phyloP scores from a whole-genome alignment of 2,113 vertebrate species.

The Salvelinus namaycush region DNA sequence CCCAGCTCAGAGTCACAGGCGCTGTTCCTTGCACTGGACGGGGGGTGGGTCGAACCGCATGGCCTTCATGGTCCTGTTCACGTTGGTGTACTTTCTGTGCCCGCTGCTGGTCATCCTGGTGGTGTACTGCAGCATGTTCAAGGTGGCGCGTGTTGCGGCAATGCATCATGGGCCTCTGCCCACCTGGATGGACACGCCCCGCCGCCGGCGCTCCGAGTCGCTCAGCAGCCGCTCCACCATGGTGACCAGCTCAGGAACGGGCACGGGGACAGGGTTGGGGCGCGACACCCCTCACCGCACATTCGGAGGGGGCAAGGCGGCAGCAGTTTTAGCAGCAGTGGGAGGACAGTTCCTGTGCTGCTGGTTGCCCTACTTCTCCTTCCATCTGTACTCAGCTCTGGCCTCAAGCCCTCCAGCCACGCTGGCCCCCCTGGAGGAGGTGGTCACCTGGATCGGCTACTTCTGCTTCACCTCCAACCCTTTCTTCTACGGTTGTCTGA shows the following conservation, averaged over 20 bases:
- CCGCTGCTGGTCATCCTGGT: constrained; percentile 92
- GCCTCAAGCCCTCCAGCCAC: constrained; percentile 78
- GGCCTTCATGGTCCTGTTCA: constrained; percentile 91
- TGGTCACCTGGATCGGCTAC: constrained; percentile 97
- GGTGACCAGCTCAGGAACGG: constrained; percentile 86
- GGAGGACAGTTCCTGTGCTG: constrained; percentile 96
- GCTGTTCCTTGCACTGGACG: constrained; percentile 90
- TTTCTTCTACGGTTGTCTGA: constrained; percentile 96
- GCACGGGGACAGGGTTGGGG: constrained; percentile 62
- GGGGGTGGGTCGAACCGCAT: constrained; percentile 86
- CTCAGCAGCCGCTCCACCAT: constrained; percentile 95
- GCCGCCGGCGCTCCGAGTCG: constrained; percentile 85
- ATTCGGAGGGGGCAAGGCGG: constrained; percentile 92
- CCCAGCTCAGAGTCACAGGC: constrained; percentile 61
- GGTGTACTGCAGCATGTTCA: constrained; percentile 98
- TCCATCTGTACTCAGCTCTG: constrained; percentile 90
- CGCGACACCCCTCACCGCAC: constrained; percentile 88
- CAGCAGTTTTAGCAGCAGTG: constrained; percentile 86
- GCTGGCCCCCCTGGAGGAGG: constrained; percentile 83
- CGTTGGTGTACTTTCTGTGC: constrained; percentile 90
- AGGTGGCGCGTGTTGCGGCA: constrained; percentile 93
- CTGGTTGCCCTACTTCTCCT: constrained; percentile 97
- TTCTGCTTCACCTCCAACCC: constrained; percentile 97
- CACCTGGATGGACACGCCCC: constrained; percentile 93
- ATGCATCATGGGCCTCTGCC: constrained; percentile 93